Evolutionary conservation across 1,140 invertebrate species (phyloP).

Genomic region (Cotesia chilonis): DNA sequence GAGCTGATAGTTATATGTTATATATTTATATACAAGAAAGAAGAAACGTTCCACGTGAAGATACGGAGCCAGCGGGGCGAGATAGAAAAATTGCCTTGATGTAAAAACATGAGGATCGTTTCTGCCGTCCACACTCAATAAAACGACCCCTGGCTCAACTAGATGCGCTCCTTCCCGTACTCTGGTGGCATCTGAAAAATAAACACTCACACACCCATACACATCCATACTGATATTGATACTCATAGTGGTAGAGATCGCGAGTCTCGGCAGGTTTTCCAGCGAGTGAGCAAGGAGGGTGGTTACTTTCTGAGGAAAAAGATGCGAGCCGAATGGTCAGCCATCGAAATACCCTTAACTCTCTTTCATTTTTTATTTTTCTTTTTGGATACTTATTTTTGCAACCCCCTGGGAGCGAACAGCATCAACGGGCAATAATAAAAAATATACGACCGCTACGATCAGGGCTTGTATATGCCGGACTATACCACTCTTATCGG

Average conservation of each 20-base stretch:
- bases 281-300: slow-evolving; percentile 18
- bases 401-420: slow-evolving; percentile 40
- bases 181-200: slow-evolving; percentile 37
- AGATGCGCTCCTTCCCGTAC: slow-evolving; percentile 38
- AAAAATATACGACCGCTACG: slow-evolving; percentile 59
- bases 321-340: slow-evolving; percentile 60
- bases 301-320: slow-evolving; percentile 34
- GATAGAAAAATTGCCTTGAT: slow-evolving; percentile 66
- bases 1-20: neutral
- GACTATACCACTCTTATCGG: slow-evolving; percentile 37
- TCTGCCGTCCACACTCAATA: slow-evolving; percentile 60
- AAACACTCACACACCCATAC: slow-evolving; percentile 33
- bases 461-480: slow-evolving; percentile 41
- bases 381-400: slow-evolving; percentile 27
- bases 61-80: slow-evolving; percentile 56
- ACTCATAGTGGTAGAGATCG: neutral
- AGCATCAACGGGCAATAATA: slow-evolving; percentile 57
- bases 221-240: slow-evolving; percentile 23
- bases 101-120: slow-evolving; percentile 66
- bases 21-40: neutral
- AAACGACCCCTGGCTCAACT: slow-evolving; percentile 52
- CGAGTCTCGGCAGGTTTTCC: neutral
- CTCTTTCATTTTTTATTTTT: slow-evolving; percentile 39
- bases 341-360: slow-evolving; percentile 56
- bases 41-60: slow-evolving; percentile 16